These are phyloP conservation scores for Dyspetes luteomarginatus DNA, from an alignment of 2,888 invertebrate genomes.

Conservation along the genomic window DNA sequence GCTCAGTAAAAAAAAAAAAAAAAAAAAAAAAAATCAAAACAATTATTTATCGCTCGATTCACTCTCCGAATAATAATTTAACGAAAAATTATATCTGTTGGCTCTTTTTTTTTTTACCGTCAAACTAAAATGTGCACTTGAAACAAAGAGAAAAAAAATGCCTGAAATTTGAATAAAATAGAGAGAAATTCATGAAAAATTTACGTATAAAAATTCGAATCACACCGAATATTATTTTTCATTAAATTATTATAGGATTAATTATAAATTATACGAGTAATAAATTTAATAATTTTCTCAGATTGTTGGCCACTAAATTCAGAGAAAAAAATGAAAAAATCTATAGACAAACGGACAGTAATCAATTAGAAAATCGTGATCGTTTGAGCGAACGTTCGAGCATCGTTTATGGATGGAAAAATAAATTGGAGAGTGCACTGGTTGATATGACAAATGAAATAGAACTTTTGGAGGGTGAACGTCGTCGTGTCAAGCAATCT, in stretches of 20 bases:
- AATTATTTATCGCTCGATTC: not conserved
- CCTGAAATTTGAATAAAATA: too few species aligned
- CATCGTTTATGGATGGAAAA: slow-evolving; percentile 90
- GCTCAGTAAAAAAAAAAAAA: slow-evolving; percentile 68
- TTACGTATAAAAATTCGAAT: too few species aligned
- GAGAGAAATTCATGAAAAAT: too few species aligned
- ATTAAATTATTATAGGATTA: not conserved
- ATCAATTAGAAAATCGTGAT: slow-evolving; percentile 88
- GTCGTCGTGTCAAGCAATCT: slow-evolving; percentile 88
- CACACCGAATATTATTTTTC: too few species aligned
- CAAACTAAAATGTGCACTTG: too few species aligned
- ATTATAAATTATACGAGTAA: not conserved
- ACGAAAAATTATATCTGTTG: too few species aligned
- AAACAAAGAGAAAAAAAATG: too few species aligned
- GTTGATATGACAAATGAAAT: slow-evolving; percentile 89
- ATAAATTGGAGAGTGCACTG: slow-evolving; percentile 89
- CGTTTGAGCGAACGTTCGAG: slow-evolving; percentile 87
- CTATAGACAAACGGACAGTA: slow-evolving; percentile 87
- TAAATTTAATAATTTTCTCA: slow-evolving; percentile 57
- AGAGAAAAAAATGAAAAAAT: slow-evolving; percentile 87
- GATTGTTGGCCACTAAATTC: slow-evolving; percentile 84
- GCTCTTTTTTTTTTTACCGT: too few species aligned
- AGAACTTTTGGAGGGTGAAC: slow-evolving; percentile 87
- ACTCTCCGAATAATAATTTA: too few species aligned
- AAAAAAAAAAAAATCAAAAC: not conserved